Conservation (phyloP, 2,797 vertebrate species). For the Gadopsis marmoratus region DNA sequence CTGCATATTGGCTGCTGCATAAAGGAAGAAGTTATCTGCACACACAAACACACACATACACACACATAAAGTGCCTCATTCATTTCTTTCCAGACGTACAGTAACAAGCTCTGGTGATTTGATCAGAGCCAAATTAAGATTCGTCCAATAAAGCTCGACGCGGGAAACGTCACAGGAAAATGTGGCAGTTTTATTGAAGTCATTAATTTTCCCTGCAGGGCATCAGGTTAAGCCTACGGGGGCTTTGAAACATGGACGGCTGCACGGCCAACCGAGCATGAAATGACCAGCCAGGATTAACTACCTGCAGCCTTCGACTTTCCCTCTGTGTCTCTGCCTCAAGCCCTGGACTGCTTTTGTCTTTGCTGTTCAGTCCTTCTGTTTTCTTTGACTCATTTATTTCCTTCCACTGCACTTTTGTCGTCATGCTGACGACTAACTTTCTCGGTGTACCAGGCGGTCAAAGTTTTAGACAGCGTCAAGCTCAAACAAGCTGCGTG, state of each 20-base stretch:
- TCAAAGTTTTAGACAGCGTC: constrained; percentile 10
- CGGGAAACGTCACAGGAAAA: constrained; percentile 68
- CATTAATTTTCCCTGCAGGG: constrained; percentile 82
- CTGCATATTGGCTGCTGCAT: constrained; percentile 22
- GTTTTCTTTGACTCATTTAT: constrained; percentile 5
- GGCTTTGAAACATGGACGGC: constrained; percentile 55
- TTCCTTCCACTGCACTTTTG: not conserved
- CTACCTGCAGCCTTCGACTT: constrained; percentile 57
- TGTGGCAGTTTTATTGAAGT: constrained; percentile 82
- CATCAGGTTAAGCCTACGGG: constrained; percentile 46
- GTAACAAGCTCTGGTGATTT: constrained; percentile 59
- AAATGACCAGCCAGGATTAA: constrained; percentile 80
- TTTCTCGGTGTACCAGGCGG: not conserved
- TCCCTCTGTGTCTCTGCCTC: constrained; percentile 9
- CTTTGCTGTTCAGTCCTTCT: not conserved
- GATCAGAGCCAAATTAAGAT: constrained; percentile 73
- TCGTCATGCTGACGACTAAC: not conserved
- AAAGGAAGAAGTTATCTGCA: constrained; percentile 18
- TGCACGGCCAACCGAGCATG: constrained; percentile 64
- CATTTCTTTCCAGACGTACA: constrained; percentile 41
- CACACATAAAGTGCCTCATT: constrained; percentile 34
- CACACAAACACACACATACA: constrained; percentile 26
- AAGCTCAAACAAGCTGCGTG: not conserved
- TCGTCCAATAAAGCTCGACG: constrained; percentile 68
- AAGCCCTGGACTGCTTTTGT: not conserved